Evolutionary conservation across 2,888 invertebrate species (phyloP).

Genomic region (Scaptomyza tumidula): DNA sequence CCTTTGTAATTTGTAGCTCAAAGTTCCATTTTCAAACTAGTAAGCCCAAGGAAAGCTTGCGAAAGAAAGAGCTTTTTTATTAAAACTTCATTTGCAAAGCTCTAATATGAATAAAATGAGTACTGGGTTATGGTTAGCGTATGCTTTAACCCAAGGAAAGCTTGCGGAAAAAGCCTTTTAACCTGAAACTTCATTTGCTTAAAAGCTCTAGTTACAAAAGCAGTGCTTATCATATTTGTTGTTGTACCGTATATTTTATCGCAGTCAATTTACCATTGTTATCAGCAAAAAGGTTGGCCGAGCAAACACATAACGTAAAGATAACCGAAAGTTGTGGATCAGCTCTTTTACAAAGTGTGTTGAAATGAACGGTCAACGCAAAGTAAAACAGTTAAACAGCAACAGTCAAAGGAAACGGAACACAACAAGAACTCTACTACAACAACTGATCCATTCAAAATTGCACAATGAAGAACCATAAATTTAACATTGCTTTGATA

Average conservation of each 20-base stretch:
- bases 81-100: too few relatives aligned
- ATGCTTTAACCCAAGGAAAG: conserved; percentile 18
- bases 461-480: conserved; percentile 29
- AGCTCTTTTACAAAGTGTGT: not conserved
- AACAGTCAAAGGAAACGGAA: conserved; percentile 24
- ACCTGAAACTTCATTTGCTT: not conserved
- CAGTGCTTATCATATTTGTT: conserved; percentile 19
- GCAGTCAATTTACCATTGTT: conserved; percentile 23
- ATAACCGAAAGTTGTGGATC: conserved; percentile 23
- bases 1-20: too few relatives aligned
- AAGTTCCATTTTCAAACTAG: too few relatives aligned
- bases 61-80: too few relatives aligned
- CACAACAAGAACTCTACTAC: not conserved
- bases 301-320: conserved; percentile 11
- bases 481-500: conserved; percentile 30
- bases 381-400: conserved; percentile 38
- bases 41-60: too few relatives aligned
- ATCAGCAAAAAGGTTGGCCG: conserved; percentile 34
- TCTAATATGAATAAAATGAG: not conserved
- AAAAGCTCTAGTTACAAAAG: conserved; percentile 3
- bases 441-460: not conserved
- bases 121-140: conserved; percentile 10
- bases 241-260: conserved; percentile 23
- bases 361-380: conserved; percentile 21
- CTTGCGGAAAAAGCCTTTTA: conserved; percentile 9